Evolutionary conservation across 2,888 invertebrate species (phyloP).

Genomic region (Perizoma flavofasciatum): DNA sequence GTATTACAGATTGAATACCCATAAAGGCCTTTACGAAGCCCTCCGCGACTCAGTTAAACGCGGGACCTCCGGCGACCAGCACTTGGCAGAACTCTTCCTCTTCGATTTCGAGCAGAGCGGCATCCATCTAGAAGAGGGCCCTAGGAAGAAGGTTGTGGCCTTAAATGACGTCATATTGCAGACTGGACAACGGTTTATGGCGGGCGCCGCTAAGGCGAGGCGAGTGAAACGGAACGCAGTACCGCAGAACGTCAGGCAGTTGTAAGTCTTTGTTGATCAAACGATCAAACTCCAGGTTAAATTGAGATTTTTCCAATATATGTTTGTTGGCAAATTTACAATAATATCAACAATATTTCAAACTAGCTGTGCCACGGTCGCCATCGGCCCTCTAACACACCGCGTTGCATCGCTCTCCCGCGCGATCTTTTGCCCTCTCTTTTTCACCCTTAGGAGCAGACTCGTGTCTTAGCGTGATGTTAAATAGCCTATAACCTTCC

Average conservation of each 20-base stretch:
- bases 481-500: too few relatives aligned
- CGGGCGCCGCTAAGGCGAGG: constrained; percentile 88
- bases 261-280: constrained; percentile 80
- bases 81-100: constrained; percentile 94
- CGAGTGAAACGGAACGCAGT: constrained; percentile 86
- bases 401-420: too few relatives aligned
- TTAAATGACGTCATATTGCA: constrained; percentile 89
- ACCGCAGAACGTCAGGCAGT: constrained; percentile 88
- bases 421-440: too few relatives aligned
- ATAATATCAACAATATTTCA: too few relatives aligned
- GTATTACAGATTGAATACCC: constrained; percentile 92
- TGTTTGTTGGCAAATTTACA: too few relatives aligned
- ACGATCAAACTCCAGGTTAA: neutral
- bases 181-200: constrained; percentile 92
- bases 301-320: too few relatives aligned
- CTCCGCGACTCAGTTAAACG: constrained; percentile 87
- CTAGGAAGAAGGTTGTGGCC: constrained; percentile 89
- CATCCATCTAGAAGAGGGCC: constrained; percentile 93
- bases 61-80: constrained; percentile 92
- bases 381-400: too few relatives aligned
- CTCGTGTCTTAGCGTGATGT: too few relatives aligned
- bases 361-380: too few relatives aligned
- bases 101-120: constrained; percentile 99
- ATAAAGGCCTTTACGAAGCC: constrained; percentile 91
- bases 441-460: too few relatives aligned